These are phyloP conservation scores for Brevimyrus niger DNA, from an alignment of 2,113 vertebrate genomes.

Conservation along the genomic window DNA sequence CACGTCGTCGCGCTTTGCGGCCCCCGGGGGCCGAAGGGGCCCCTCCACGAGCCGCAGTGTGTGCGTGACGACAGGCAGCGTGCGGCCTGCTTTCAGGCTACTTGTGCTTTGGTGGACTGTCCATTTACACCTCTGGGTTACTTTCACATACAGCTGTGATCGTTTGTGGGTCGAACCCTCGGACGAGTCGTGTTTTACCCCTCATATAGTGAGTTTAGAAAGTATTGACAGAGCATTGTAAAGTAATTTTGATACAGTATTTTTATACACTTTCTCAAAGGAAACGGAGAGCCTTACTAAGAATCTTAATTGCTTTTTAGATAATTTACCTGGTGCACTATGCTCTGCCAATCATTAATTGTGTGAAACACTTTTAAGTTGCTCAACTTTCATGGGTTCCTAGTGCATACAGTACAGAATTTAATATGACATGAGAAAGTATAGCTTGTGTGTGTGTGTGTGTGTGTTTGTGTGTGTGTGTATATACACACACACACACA, in stretches of 20 bases:
- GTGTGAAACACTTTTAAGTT: neutral
- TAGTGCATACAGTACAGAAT: neutral
- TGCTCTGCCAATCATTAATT: neutral
- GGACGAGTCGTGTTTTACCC: neutral
- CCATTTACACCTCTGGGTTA: constrained; percentile 39
- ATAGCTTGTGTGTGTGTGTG: neutral
- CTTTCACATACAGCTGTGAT: constrained; percentile 58
- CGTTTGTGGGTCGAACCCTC: neutral
- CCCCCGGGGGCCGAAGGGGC: neutral
- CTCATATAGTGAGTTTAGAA: neutral
- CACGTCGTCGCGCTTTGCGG: neutral
- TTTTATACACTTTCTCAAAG: constrained; percentile 17
- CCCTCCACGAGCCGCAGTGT: neutral
- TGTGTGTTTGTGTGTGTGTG: neutral
- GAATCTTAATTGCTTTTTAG: constrained; percentile 10
- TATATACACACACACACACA: neutral
- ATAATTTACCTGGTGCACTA: neutral
- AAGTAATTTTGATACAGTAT: constrained; percentile 13
- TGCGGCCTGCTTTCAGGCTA: neutral
- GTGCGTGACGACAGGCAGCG: neutral
- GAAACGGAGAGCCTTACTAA: neutral
- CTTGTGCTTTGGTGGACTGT: neutral
- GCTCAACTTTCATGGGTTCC: neutral
- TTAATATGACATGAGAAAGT: neutral
- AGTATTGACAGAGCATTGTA: constrained; percentile 17